Percentiles rank a stretch among this genome's conserved stretches.
Conservation (phyloP, 2,113 vertebrate species). For the Bambusicola thoracicus region DNA sequence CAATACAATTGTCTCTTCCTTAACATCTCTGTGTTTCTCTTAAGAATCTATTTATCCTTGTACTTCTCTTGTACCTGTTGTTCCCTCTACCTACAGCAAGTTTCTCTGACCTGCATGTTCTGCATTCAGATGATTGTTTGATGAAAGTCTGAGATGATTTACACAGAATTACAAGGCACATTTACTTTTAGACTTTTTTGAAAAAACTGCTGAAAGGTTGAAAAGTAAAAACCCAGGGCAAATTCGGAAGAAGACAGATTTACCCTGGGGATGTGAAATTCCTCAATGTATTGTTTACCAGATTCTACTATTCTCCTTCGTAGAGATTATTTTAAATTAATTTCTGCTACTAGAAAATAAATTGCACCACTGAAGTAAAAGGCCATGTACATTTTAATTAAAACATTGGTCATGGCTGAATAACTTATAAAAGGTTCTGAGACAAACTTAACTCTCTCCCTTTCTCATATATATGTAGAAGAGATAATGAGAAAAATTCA, state of each 20-base stretch:
- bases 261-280: not conserved
- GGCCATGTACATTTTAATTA: not conserved
- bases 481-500: not conserved
- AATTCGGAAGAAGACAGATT: not conserved
- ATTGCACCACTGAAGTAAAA: not conserved
- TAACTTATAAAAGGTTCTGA: not conserved
- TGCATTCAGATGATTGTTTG: not conserved
- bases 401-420: not conserved
- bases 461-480: not conserved
- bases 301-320: not conserved
- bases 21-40: not conserved
- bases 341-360: slow-evolving; percentile 13
- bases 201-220: not conserved
- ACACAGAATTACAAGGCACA: not conserved
- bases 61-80: not conserved
- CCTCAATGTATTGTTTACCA: not conserved
- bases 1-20: not conserved
- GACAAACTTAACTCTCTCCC: not conserved
- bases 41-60: not conserved
- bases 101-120: not conserved
- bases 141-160: not conserved
- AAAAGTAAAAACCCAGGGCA: not conserved
- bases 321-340: slow-evolving; percentile 10
- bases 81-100: not conserved
- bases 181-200: not conserved